Conservation (phyloP, 2,113 vertebrate species). For the Scomber colias region DNA sequence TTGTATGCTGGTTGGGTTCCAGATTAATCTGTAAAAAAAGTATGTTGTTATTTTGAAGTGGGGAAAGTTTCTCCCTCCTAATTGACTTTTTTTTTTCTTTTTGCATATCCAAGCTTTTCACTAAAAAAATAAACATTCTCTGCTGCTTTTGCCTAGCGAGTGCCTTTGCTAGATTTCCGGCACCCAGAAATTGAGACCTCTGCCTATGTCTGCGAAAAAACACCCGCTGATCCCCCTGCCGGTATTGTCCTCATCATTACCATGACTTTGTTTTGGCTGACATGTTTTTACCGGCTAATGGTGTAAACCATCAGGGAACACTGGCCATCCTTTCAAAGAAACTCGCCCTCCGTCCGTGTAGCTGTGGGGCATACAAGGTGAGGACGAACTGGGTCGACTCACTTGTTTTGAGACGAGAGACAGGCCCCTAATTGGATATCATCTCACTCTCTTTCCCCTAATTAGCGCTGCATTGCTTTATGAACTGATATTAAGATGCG, state of each 20-base stretch:
- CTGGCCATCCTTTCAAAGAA: slow-evolving; percentile 39
- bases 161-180: background rate
- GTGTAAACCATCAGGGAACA: slow-evolving; percentile 41
- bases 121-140: background rate
- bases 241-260: slow-evolving; percentile 39
- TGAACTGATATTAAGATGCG: slow-evolving; percentile 79
- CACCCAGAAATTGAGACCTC: slow-evolving; percentile 1
- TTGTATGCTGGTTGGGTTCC: background rate
- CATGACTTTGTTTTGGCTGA: slow-evolving; percentile 40
- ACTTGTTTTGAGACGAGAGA: slow-evolving; percentile 70
- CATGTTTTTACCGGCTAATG: slow-evolving; percentile 38
- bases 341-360: slow-evolving; percentile 34
- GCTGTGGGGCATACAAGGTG: slow-evolving; percentile 63
- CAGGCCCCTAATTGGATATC: slow-evolving; percentile 78
- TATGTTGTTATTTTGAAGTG: background rate
- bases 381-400: slow-evolving; percentile 66
- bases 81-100: background rate
- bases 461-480: slow-evolving; percentile 73
- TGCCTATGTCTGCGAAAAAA: background rate
- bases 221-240: background rate
- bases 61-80: background rate
- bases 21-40: slow-evolving; percentile 20
- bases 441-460: slow-evolving; percentile 70
- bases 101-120: background rate
- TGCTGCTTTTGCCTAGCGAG: background rate